Percentiles rank a stretch among this genome's conserved stretches.
Evolutionary conservation across 2,113 vertebrate genomes (phyloP).

Genomic region (Ariopsis seemanni): DNA sequence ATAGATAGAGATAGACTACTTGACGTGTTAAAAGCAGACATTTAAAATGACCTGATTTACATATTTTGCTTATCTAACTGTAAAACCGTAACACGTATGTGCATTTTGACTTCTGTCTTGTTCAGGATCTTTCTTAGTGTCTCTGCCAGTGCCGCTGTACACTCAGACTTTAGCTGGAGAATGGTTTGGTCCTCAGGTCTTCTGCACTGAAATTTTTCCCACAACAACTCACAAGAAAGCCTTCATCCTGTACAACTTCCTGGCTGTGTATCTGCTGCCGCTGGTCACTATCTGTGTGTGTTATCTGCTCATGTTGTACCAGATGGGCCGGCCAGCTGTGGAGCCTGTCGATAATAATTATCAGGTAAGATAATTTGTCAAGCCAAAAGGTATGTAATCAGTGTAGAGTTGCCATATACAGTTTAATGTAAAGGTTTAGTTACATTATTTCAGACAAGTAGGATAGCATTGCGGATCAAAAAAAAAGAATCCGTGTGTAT

Average conservation of each 20-base stretch:
- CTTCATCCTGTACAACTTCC: constrained; percentile 71
- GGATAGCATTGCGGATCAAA: background rate
- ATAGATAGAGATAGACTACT: too few relatives aligned
- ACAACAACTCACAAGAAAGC: constrained; percentile 61
- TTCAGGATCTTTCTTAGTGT: constrained; percentile 67
- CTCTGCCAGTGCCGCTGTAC: constrained; percentile 65
- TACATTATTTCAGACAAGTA: background rate
- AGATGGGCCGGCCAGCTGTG: constrained; percentile 63
- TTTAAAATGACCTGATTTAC: background rate
- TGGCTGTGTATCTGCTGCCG: constrained; percentile 70
- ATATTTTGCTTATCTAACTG: background rate
- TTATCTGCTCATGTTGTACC: constrained; percentile 70
- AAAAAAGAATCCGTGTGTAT: background rate
- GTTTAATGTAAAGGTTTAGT: too few relatives aligned
- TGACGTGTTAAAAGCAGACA: background rate
- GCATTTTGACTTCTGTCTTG: background rate
- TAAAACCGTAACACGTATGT: background rate
- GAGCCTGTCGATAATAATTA: constrained; percentile 64
- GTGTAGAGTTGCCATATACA: background rate
- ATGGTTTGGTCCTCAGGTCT: constrained; percentile 70
- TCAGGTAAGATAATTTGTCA: constrained; percentile 55
- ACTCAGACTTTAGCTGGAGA: constrained; percentile 65
- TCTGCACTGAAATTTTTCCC: constrained; percentile 70
- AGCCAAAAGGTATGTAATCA: background rate
- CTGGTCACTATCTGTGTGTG: constrained; percentile 69